These are phyloP conservation scores for Eupeodes latifasciatus DNA, from an alignment of 2,888 invertebrate genomes.

Conservation along the genomic window DNA sequence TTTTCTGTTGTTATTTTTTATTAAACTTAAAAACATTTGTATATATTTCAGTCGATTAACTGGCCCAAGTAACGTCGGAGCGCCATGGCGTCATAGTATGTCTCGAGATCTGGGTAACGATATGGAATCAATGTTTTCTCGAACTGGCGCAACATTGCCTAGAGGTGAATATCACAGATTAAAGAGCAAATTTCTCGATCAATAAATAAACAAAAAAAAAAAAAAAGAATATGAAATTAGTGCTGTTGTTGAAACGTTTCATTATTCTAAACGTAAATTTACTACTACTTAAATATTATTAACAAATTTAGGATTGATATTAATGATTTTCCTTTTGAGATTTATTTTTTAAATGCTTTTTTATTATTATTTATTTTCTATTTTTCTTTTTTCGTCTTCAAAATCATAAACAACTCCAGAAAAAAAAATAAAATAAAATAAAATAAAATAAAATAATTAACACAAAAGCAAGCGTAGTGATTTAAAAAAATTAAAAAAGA, in stretches of 20 bases:
- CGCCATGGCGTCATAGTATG: slow-evolving; percentile 87
- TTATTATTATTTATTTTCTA: slow-evolving; percentile 48
- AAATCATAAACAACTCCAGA: slow-evolving; percentile 30
- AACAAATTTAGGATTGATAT: slow-evolving; percentile 66
- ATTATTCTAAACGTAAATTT: slow-evolving; percentile 63
- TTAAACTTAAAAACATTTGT: slow-evolving; percentile 7
- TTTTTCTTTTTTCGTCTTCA: slow-evolving; percentile 40
- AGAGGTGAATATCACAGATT: slow-evolving; percentile 88
- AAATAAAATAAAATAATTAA: slow-evolving; percentile 63
- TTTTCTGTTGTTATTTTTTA: slow-evolving; percentile 6
- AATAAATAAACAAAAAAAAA: slow-evolving; percentile 76
- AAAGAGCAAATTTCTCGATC: slow-evolving; percentile 84
- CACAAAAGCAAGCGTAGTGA: slow-evolving; percentile 71
- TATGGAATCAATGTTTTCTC: slow-evolving; percentile 90
- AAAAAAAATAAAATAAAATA: slow-evolving; percentile 54
- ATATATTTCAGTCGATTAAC: slow-evolving; percentile 81
- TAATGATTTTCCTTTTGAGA: slow-evolving; percentile 54
- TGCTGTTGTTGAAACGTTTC: slow-evolving; percentile 70
- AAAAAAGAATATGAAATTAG: slow-evolving; percentile 48
- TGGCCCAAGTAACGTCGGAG: slow-evolving; percentile 79
- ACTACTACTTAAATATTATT: slow-evolving; percentile 39
- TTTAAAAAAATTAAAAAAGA: slow-evolving; percentile 31
- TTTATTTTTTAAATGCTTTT: slow-evolving; percentile 67
- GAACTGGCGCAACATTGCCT: slow-evolving; percentile 86
- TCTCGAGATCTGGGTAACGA: slow-evolving; percentile 89